These are phyloP conservation scores for Piscicola geometra DNA, from an alignment of 2,888 invertebrate genomes.

Conservation along the genomic window DNA sequence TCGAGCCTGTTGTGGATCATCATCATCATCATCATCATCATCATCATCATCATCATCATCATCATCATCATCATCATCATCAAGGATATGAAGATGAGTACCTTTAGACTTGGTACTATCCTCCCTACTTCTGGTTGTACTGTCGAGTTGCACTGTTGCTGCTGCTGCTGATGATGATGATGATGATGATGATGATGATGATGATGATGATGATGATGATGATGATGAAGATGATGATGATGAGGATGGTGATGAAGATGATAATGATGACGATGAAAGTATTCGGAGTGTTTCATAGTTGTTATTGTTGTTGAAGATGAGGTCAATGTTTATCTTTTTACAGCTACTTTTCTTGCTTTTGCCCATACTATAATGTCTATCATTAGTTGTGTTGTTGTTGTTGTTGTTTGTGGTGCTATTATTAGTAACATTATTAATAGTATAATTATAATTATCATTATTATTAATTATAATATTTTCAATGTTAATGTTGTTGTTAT, in stretches of 20 bases:
- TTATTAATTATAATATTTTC: background rate
- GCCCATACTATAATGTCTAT: too few relatives aligned
- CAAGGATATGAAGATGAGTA: background rate
- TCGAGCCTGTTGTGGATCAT: conserved; percentile 7
- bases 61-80: conserved; percentile 28
- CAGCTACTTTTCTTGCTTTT: too few relatives aligned
- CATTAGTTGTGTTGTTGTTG: too few relatives aligned
- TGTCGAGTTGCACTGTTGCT: too few relatives aligned
- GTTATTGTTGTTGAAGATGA: too few relatives aligned
- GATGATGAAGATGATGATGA: background rate
- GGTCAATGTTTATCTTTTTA: too few relatives aligned
- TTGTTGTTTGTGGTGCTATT: too few relatives aligned
- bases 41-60: conserved; percentile 17
- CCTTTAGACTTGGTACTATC: background rate
- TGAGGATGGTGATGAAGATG: background rate
- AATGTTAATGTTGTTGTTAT: background rate
- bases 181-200: background rate
- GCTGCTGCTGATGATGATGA: too few relatives aligned
- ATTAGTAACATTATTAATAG: too few relatives aligned
- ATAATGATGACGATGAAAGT: too few relatives aligned
- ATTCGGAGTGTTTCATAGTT: background rate
- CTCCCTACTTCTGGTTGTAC: too few relatives aligned
- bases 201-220: background rate
- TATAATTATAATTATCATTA: background rate
- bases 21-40: conserved; percentile 7